Percentiles rank a stretch among this genome's conserved stretches.
phyloP scores from a whole-genome alignment of 2,797 vertebrate genomes.

The Allobates femoralis region DNA sequence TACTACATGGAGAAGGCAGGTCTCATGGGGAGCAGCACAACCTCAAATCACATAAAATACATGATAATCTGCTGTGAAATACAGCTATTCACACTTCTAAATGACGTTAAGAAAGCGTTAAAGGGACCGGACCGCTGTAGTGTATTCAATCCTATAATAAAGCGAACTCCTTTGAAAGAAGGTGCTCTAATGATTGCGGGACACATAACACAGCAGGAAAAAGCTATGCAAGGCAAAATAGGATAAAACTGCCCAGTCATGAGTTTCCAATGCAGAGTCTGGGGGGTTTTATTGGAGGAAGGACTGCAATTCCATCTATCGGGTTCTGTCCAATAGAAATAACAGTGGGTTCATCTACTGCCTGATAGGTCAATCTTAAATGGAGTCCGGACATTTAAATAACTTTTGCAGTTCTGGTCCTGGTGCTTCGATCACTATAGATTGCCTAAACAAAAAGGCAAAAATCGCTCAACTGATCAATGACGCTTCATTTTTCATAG shows the following conservation, averaged over 20 bases:
- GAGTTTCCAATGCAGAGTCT: not conserved
- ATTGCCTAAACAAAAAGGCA: no score
- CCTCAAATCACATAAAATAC: slow-evolving; percentile 24
- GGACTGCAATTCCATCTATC: not conserved
- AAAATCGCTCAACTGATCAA: no score
- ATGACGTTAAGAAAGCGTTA: slow-evolving; percentile 10
- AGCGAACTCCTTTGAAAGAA: not conserved
- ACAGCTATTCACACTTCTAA: slow-evolving; percentile 22
- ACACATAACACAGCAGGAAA: not conserved
- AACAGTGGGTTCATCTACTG: not conserved
- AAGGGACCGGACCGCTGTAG: not conserved
- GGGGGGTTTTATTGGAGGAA: not conserved
- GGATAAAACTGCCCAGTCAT: not conserved
- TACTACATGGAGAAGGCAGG: slow-evolving; percentile 4
- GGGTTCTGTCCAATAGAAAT: not conserved
- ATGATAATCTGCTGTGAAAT: slow-evolving; percentile 25
- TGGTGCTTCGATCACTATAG: no score
- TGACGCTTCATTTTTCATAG: no score
- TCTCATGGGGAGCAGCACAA: not conserved
- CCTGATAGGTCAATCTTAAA: no score
- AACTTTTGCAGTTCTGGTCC: no score
- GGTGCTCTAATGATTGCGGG: not conserved
- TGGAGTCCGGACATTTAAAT: no score
- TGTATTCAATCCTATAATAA: not conserved
- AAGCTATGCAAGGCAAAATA: not conserved